Percentiles rank a stretch among this genome's conserved stretches.
phyloP scores from a whole-genome alignment of 2,888 invertebrate genomes.

The Stegana nigrithorax region DNA sequence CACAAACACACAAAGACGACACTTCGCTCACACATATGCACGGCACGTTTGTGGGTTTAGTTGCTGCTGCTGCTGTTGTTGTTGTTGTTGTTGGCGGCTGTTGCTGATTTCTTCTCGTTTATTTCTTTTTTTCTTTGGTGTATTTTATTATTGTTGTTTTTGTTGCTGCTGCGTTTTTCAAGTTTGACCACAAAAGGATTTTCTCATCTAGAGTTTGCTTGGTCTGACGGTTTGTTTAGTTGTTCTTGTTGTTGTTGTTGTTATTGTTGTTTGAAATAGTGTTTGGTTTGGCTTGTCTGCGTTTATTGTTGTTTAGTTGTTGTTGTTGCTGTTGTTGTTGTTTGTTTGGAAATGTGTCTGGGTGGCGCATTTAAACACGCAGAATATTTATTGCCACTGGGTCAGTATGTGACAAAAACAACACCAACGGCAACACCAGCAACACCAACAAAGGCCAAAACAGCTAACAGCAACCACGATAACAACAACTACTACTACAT shows the following conservation, averaged over 20 bases:
- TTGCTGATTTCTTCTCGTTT: not conserved
- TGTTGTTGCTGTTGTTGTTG: constrained; percentile 36
- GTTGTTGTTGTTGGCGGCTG: not conserved
- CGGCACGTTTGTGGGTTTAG: no score
- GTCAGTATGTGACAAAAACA: constrained; percentile 20
- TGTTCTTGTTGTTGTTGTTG: no score
- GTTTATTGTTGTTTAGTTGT: constrained; percentile 20
- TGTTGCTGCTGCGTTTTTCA: constrained; percentile 17
- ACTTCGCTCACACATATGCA: constrained; percentile 5
- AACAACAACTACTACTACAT: constrained; percentile 11
- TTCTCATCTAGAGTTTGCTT: constrained; percentile 11
- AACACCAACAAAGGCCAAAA: constrained; percentile 46
- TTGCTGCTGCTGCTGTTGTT: no score
- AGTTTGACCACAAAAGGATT: constrained; percentile 15
- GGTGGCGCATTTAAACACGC: constrained; percentile 31
- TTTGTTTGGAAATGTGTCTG: constrained; percentile 15
- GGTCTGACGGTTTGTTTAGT: not conserved
- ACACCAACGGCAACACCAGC: constrained; percentile 23
- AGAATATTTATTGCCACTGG: constrained; percentile 49
- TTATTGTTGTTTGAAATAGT: constrained; percentile 14
- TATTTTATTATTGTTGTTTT: constrained; percentile 1
- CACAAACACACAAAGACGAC: not conserved
- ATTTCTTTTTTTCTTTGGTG: not conserved
- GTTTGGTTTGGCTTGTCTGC: constrained; percentile 14
- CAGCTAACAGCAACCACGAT: not conserved